Percentiles rank a stretch among this genome's conserved stretches.
These are phyloP conservation scores for Myotis vivesi DNA, from an alignment of 2,797 vertebrate species.

Conservation along the genomic window DNA sequence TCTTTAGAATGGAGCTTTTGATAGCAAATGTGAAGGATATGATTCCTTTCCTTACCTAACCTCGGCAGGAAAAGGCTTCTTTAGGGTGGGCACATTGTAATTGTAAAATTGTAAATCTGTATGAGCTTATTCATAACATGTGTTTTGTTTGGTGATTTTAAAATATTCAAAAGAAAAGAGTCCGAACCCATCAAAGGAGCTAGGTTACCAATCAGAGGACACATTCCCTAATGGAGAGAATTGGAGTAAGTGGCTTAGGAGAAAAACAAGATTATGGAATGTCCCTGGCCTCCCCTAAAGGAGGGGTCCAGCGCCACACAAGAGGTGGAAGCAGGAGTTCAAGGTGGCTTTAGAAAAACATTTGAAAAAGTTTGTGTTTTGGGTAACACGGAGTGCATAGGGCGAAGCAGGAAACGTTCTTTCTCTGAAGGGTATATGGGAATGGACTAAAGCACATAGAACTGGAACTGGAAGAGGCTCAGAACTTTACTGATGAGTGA, in stretches of 20 bases:
- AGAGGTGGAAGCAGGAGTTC: background rate
- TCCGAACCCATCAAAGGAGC: background rate
- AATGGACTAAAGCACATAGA: background rate
- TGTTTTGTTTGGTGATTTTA: slow-evolving; percentile 42
- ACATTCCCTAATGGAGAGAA: background rate
- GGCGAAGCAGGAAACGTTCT: background rate
- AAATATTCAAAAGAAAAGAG: slow-evolving; percentile 19
- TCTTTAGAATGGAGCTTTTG: background rate
- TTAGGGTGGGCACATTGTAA: background rate
- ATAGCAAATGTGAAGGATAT: slow-evolving; percentile 22
- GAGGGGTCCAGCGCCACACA: background rate
- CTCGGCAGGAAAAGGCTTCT: background rate
- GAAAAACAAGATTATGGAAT: background rate
- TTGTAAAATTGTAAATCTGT: background rate
- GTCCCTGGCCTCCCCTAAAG: background rate
- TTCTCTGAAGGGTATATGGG: background rate
- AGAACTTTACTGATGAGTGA: background rate
- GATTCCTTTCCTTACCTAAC: background rate
- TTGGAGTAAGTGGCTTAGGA: background rate
- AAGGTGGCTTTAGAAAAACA: background rate
- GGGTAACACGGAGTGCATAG: background rate
- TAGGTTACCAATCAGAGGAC: background rate
- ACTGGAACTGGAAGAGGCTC: background rate
- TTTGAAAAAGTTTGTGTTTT: background rate
- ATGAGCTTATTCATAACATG: background rate